Conservation (phyloP, 2,797 vertebrate genomes). For the Scyliorhinus canicula region DNA sequence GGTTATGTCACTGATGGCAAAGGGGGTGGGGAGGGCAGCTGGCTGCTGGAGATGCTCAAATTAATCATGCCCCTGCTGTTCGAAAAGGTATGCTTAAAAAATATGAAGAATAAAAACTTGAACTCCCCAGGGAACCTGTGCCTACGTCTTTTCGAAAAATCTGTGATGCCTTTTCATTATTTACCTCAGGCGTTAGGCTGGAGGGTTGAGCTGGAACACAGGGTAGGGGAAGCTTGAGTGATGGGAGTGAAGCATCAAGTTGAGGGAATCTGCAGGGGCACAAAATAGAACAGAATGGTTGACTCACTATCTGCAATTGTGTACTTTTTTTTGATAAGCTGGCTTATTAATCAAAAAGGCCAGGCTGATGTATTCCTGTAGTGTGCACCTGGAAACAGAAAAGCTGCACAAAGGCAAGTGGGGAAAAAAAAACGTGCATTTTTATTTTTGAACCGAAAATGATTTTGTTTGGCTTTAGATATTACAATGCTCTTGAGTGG, state of each 20-base stretch:
- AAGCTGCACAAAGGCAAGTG: neutral
- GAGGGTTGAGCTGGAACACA: neutral
- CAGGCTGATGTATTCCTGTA: neutral
- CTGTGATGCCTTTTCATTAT: neutral
- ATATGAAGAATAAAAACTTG: neutral
- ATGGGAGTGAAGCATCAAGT: neutral
- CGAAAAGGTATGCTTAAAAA: neutral
- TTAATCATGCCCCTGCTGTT: neutral
- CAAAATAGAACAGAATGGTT: neutral
- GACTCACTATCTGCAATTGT: neutral
- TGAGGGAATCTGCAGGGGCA: too few species aligned
- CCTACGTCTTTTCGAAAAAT: neutral
- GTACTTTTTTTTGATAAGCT: neutral
- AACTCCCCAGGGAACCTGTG: neutral
- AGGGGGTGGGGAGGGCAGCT: neutral
- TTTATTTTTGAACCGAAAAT: neutral
- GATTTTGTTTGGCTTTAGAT: neutral
- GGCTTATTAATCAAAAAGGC: neutral
- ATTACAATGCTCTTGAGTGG: slow-evolving; percentile 18
- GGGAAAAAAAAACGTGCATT: neutral
- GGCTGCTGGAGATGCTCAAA: neutral
- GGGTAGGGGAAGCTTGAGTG: neutral
- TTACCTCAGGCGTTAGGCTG: neutral
- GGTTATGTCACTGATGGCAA: neutral
- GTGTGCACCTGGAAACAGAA: neutral